These are phyloP conservation scores for Triplophysa tibetana DNA, from an alignment of 2,113 vertebrate genomes.

Conservation along the genomic window DNA sequence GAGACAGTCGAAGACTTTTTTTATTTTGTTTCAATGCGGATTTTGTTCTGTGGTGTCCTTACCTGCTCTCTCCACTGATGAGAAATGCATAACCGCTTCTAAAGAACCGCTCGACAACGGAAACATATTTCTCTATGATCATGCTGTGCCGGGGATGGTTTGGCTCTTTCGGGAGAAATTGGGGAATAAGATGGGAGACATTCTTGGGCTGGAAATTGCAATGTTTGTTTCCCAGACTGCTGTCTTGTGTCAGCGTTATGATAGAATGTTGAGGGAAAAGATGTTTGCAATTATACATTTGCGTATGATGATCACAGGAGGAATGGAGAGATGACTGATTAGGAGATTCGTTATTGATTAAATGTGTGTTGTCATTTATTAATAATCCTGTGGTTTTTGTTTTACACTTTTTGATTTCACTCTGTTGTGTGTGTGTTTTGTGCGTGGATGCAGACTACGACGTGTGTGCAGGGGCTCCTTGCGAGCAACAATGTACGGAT, in stretches of 20 bases:
- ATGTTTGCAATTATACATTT: background rate
- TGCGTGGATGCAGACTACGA: slow-evolving; percentile 83
- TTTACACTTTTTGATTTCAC: background rate
- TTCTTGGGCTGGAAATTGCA: background rate
- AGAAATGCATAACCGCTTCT: slow-evolving; percentile 37
- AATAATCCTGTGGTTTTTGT: background rate
- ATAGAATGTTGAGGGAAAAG: background rate
- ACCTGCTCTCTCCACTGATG: slow-evolving; percentile 39
- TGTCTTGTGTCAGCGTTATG: background rate
- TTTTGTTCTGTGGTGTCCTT: slow-evolving; percentile 34
- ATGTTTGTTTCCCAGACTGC: background rate
- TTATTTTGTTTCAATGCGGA: background rate
- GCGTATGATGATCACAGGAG: background rate
- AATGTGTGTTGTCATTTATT: background rate
- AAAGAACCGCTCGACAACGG: background rate
- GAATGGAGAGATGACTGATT: background rate
- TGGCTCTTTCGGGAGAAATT: background rate
- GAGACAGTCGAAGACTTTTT: slow-evolving; percentile 25
- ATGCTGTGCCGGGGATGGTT: background rate
- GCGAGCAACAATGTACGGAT: slow-evolving; percentile 97
- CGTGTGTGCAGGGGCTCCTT: slow-evolving; percentile 90
- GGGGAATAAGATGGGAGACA: slow-evolving; percentile 13
- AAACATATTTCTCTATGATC: slow-evolving; percentile 29
- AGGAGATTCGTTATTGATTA: background rate
- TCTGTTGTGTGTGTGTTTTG: slow-evolving; percentile 29